phyloP scores from a whole-genome alignment of 2,888 invertebrate genomes.

The Parasteatoda lunata region DNA sequence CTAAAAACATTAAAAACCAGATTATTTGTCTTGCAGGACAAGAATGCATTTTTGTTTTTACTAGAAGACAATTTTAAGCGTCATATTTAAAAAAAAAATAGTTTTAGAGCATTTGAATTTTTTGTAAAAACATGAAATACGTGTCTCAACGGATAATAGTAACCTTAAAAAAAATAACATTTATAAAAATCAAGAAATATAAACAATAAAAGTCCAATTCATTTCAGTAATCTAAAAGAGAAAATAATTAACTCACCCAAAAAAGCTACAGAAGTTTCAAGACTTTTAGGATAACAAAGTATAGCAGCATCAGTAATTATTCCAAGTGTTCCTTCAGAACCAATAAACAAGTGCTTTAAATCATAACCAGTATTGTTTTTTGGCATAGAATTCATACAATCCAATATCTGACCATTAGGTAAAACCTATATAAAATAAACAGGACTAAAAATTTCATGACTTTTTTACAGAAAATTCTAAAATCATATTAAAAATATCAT shows the following conservation, averaged over 20 bases:
- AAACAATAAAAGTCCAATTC: not conserved
- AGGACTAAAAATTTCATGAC: not conserved
- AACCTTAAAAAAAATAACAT: no score
- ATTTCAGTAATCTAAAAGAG: not conserved
- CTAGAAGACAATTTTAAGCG: no score
- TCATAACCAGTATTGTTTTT: constrained; percentile 99
- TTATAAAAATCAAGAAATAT: not conserved
- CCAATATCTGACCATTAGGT: constrained; percentile 88
- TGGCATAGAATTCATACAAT: constrained; percentile 88
- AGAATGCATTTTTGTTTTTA: no score
- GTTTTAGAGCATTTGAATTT: no score
- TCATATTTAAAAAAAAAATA: no score
- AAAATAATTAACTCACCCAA: constrained; percentile 79
- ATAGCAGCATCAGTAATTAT: constrained; percentile 93
- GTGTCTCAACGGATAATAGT: no score
- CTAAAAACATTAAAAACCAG: no score
- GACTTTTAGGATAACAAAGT: constrained; percentile 89
- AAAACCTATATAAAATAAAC: constrained; percentile 79
- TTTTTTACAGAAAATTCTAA: not conserved
- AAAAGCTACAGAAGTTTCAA: constrained; percentile 88
- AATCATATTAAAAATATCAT: not conserved
- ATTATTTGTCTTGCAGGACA: no score
- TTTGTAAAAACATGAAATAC: no score
- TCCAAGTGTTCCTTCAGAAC: constrained; percentile 97
- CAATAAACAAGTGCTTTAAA: constrained; percentile 96